Evolutionary conservation across 1,140 invertebrate genomes (phyloP), one percentile per base, ranked within the genome.

Genomic region (Temnothorax longispinosus): DNA sequence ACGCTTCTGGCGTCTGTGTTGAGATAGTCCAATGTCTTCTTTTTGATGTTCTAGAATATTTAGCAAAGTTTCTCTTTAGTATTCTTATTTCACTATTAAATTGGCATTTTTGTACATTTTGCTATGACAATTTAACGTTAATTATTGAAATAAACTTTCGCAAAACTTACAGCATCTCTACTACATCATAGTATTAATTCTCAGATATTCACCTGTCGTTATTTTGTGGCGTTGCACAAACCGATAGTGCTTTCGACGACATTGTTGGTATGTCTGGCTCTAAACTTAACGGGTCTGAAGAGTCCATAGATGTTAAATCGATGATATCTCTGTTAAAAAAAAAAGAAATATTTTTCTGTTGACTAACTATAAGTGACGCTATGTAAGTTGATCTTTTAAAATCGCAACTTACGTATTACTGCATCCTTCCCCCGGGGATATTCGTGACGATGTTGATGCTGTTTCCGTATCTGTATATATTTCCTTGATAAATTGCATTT

Each of bases 1-100:
- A 81, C n/a, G 77, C 35, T 7, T 81, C 47, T n/a, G 80, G 67
- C 6, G 80, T 84, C n/a, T 84, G 80, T 3, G 80, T 84, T 13
- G 54, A 60, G 58, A 75, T n/a, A 13, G 50, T 71, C 80, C 80
- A 74, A 50, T 21, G 41, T 75, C 7, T 60, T 84, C 54, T 84
- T 21, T 74, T 84, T 62, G n/a, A 3, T 21, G 13, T 35, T 58
- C 69, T 84, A 7, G 6, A 72, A 72, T 11, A 50, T 38, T 74
- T 54, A 56, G n/a, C 2, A 74, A 54, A 18, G 3, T 52, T 50
- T 35, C 18, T 35, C 32, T 54, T 54, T n/a, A 72, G 1, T 72
- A 69, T 15, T n/a, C 7, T 69, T 15, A 47, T 71, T 44, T 47
- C 7, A 47, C 27, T 18, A 11, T 76, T 41, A 27, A 41, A 76